These are phyloP conservation scores for Vultur gryphus DNA, from an alignment of 2,797 vertebrate species.

Conservation along the genomic window DNA sequence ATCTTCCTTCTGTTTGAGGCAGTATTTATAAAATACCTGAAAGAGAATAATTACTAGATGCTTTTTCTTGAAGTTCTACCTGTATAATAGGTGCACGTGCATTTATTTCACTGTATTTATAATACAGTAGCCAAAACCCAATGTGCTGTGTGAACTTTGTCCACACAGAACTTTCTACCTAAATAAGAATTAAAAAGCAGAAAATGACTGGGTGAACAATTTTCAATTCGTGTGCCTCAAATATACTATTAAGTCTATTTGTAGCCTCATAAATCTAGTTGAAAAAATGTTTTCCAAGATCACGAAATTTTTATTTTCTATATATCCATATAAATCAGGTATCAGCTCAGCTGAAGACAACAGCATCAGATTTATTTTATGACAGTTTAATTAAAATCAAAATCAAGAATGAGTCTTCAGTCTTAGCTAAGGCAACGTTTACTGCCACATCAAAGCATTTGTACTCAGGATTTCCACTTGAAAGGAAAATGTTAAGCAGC, in stretches of 20 bases:
- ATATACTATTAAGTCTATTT: not conserved
- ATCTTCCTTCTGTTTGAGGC: not conserved
- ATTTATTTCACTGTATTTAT: not conserved
- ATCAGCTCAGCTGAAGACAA: not conserved
- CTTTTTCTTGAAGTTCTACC: not conserved
- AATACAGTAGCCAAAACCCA: not conserved
- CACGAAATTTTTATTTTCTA: not conserved
- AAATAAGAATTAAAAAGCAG: not conserved
- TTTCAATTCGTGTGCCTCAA: not conserved
- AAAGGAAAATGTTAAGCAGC: not conserved
- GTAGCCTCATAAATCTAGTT: not conserved
- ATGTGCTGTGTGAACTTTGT: not conserved
- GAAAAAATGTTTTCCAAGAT: not conserved
- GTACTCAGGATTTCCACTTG: not conserved
- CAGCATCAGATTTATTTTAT: not conserved
- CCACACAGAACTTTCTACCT: not conserved
- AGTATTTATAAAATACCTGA: not conserved
- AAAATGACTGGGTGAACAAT: not conserved
- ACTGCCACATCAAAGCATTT: not conserved
- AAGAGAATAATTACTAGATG: not conserved
- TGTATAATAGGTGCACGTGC: rapidly evolving
- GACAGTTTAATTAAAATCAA: not conserved
- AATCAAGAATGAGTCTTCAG: not conserved
- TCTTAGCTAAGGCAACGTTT: not conserved
- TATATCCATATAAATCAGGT: not conserved